phyloP scores from a whole-genome alignment of 2,113 vertebrate genomes.

The Macrotis lagotis region DNA sequence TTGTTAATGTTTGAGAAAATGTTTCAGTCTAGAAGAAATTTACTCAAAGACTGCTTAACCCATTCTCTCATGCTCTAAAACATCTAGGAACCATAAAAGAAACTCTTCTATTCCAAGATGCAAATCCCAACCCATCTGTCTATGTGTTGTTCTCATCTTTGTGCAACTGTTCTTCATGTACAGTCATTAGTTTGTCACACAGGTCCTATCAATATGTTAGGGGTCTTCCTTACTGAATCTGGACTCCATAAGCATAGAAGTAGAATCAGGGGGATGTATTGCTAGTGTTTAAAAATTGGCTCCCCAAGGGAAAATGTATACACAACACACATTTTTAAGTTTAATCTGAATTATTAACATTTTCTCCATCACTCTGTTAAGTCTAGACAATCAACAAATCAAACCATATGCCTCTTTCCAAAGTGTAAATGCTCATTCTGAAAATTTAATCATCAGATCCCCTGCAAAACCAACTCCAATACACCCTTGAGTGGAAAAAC shows the following conservation, averaged over 20 bases:
- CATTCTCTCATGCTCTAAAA: not conserved
- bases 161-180: not conserved
- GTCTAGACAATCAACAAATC: not conserved
- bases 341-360: not conserved
- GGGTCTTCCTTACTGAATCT: not conserved
- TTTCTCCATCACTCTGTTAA: not conserved
- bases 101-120: not conserved
- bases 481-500: not conserved
- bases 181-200: not conserved
- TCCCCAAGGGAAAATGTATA: not conserved
- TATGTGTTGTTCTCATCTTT: not conserved
- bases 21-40: not conserved
- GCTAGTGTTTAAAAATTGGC: not conserved
- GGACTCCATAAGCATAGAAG: not conserved
- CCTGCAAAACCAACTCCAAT: not conserved
- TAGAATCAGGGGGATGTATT: not conserved
- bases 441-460: not conserved
- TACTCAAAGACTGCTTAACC: not conserved
- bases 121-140: not conserved
- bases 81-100: not conserved
- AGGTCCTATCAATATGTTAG: not conserved
- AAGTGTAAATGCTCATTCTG: not conserved
- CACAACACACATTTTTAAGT: not conserved
- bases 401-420: not conserved
- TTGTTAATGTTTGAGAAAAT: not conserved